These are phyloP conservation scores for Syngnathoides biaculeatus DNA, from an alignment of 2,113 vertebrate genomes.

Conservation along the genomic window DNA sequence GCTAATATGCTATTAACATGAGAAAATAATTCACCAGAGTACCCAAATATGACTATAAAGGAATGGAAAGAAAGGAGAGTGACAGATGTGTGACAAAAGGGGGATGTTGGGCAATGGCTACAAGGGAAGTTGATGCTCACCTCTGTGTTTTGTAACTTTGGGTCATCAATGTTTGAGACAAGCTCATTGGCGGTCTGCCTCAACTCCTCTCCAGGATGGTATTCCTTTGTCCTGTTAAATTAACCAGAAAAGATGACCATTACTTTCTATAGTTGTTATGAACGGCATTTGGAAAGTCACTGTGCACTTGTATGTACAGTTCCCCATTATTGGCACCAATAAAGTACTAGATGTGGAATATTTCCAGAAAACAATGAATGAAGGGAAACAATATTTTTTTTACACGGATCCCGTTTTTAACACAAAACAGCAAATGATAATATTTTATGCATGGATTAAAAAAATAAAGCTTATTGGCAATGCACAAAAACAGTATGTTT, in stretches of 20 bases:
- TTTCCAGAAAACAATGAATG: too few relatives aligned
- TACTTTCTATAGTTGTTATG: neutral
- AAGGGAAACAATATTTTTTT: too few relatives aligned
- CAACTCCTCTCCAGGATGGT: constrained; percentile 86
- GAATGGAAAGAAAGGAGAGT: constrained; percentile 34
- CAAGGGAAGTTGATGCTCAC: constrained; percentile 68
- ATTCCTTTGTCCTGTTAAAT: constrained; percentile 84
- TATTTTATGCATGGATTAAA: too few relatives aligned
- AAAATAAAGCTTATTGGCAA: too few relatives aligned
- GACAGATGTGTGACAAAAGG: constrained; percentile 24
- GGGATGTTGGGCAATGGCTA: neutral
- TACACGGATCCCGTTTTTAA: too few relatives aligned
- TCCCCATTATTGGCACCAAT: too few relatives aligned
- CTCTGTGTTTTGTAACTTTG: constrained; percentile 92
- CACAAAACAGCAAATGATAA: too few relatives aligned
- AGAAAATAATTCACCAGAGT: constrained; percentile 1
- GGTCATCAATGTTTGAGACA: constrained; percentile 92
- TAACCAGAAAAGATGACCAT: constrained; percentile 6
- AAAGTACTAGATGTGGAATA: too few relatives aligned
- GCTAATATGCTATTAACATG: neutral
- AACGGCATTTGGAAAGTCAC: neutral
- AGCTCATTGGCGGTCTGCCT: constrained; percentile 89
- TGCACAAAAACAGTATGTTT: too few relatives aligned
- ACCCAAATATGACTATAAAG: neutral
- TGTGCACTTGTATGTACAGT: neutral